Evolutionary conservation across 2,888 invertebrate species (phyloP).

Genomic region (Volucella zonaria): DNA sequence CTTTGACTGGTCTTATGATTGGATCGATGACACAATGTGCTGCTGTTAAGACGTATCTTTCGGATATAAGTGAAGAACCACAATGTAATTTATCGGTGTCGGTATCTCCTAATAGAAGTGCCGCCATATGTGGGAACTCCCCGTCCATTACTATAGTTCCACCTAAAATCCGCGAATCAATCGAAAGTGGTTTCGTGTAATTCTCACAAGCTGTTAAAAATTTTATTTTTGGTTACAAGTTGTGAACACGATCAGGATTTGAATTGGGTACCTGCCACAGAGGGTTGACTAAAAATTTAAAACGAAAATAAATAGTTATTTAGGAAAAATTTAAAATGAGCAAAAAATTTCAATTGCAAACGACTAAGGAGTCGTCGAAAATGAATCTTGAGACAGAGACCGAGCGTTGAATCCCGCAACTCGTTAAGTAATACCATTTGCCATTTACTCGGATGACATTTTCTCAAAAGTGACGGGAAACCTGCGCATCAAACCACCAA

Average conservation of each 20-base stretch:
- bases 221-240: not conserved
- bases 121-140: constrained; percentile 70
- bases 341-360: too few species aligned
- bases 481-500: too few species aligned
- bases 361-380: too few species aligned
- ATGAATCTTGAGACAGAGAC: too few species aligned
- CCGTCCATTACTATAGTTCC: constrained; percentile 46
- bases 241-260: not conserved
- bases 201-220: constrained; percentile 19
- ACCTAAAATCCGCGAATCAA: constrained; percentile 49
- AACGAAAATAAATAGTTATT: too few species aligned
- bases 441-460: too few species aligned
- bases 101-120: constrained; percentile 36
- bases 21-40: constrained; percentile 65
- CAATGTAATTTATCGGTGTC: constrained; percentile 9
- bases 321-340: too few species aligned
- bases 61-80: constrained; percentile 67
- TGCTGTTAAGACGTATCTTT: constrained; percentile 55
- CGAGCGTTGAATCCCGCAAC: too few species aligned
- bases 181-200: not conserved
- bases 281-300: not conserved
- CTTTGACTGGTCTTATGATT: constrained; percentile 33
- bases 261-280: constrained; percentile 2
- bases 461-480: too few species aligned
- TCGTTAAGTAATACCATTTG: too few species aligned